Percentiles rank a stretch among this genome's conserved stretches.
These are phyloP conservation scores for Agriopis aurantiaria DNA, from an alignment of 2,888 invertebrate species.

Conservation along the genomic window DNA sequence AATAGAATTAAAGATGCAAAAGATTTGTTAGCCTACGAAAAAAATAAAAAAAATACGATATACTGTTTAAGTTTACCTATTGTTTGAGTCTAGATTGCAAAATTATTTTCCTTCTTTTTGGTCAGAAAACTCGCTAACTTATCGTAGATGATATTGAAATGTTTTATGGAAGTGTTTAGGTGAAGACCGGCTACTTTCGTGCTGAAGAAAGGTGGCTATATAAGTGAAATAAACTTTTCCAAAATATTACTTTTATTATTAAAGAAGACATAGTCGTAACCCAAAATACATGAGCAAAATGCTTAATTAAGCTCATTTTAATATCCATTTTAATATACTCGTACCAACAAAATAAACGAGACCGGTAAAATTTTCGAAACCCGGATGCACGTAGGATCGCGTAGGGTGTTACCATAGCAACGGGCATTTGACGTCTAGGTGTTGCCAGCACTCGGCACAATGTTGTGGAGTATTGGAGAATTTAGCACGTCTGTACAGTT, in stretches of 20 bases:
- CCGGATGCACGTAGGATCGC: conserved; percentile 70
- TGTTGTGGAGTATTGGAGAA: conserved; percentile 44
- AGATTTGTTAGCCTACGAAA: no score
- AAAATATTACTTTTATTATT: neutral
- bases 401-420: conserved; percentile 81
- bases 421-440: conserved; percentile 75
- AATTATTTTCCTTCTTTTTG: no score
- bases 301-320: conserved; percentile 67
- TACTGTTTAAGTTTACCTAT: no score
- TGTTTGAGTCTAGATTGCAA: no score
- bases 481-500: conserved; percentile 45
- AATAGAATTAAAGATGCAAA: no score
- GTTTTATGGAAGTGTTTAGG: no score
- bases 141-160: no score
- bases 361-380: conserved; percentile 75
- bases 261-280: conserved; percentile 3
- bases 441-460: conserved; percentile 62
- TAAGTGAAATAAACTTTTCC: no score
- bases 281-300: conserved; percentile 14
- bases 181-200: neutral
- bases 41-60: neutral
- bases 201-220: neutral
- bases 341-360: conserved; percentile 48
- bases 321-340: conserved; percentile 65
- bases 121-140: no score